Evolutionary conservation across 2,113 vertebrate genomes (phyloP).

Genomic region (Sinosuthora webbiana): DNA sequence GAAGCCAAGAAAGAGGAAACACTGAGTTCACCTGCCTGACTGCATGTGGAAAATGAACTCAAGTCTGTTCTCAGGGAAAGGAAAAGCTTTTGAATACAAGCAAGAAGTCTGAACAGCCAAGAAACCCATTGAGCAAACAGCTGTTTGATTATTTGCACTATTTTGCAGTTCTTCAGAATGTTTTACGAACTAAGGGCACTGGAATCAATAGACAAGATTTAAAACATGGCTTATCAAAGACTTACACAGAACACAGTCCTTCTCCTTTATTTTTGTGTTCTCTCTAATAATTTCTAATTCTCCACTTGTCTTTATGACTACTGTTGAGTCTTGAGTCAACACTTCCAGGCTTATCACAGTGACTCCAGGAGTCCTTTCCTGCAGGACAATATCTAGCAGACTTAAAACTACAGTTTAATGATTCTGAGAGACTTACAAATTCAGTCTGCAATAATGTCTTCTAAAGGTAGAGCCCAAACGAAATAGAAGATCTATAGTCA

Average conservation of each 20-base stretch:
- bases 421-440: background rate
- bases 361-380: background rate
- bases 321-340: background rate
- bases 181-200: background rate
- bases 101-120: background rate
- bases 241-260: background rate
- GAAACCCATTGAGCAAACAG: background rate
- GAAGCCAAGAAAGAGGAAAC: background rate
- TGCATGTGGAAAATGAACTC: background rate
- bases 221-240: background rate
- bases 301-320: background rate
- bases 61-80: background rate
- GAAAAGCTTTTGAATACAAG: background rate
- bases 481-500: background rate
- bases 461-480: background rate
- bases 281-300: background rate
- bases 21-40: background rate
- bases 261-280: background rate
- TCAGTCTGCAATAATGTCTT: background rate
- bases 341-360: background rate
- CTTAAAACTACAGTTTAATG: background rate
- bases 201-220: background rate
- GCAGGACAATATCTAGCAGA: background rate
- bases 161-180: background rate
- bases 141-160: background rate